Evolutionary conservation across 2,888 invertebrate genomes (phyloP).

Genomic region (Graphium colonna): DNA sequence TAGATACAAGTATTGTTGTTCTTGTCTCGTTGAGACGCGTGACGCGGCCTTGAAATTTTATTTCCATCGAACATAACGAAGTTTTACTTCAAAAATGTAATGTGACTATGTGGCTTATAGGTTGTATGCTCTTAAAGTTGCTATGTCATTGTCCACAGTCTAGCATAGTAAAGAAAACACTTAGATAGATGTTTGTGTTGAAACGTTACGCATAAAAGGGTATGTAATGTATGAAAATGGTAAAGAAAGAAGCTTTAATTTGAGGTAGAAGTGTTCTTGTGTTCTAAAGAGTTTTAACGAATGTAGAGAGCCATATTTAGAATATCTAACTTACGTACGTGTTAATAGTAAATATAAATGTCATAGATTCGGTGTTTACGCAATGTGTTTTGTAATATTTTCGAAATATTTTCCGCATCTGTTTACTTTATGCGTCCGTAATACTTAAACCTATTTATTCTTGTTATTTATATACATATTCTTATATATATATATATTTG

Average conservation of each 20-base stretch:
- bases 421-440: constrained; percentile 1
- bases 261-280: constrained; percentile 73
- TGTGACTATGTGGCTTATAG: too few relatives aligned
- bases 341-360: constrained; percentile 4
- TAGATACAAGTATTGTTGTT: too few relatives aligned
- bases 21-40: too few relatives aligned
- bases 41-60: too few relatives aligned
- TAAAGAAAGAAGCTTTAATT: constrained; percentile 77
- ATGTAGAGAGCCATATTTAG: constrained; percentile 46
- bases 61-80: too few relatives aligned
- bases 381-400: constrained; percentile 5
- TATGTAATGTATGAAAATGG: constrained; percentile 57
- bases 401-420: constrained; percentile 14
- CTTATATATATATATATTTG: not conserved
- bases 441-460: not conserved
- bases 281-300: constrained; percentile 60
- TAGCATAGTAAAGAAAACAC: constrained; percentile 48
- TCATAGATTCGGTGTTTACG: constrained; percentile 10
- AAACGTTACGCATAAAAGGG: constrained; percentile 44
- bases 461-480: constrained; percentile 3
- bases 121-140: constrained; percentile 36
- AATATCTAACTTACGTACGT: constrained; percentile 7
- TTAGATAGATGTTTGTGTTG: constrained; percentile 53
- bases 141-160: constrained; percentile 40
- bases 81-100: too few relatives aligned